Evolutionary conservation across 1,140 invertebrate genomes (phyloP).

Genomic region (Tribolium madens): DNA sequence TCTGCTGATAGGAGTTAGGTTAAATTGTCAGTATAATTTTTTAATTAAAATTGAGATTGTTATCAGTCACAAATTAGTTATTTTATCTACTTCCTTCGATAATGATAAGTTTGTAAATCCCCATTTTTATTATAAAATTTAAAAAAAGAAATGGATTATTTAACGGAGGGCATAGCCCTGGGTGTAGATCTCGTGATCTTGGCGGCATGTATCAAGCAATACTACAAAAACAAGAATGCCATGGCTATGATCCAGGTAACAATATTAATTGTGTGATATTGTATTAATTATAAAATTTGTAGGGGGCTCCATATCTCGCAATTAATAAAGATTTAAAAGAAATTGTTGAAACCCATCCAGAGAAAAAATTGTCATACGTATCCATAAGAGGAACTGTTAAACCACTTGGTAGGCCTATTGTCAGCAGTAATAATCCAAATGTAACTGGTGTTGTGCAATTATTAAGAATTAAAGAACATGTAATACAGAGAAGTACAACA

Average conservation of each 20-base stretch:
- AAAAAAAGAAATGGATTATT: slow-evolving; percentile 67
- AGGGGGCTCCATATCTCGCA: slow-evolving; percentile 76
- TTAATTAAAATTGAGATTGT: background rate
- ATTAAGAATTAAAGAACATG: slow-evolving; percentile 80
- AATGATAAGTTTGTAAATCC: slow-evolving; percentile 10
- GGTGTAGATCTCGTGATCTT: slow-evolving; percentile 79
- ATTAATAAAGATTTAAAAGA: slow-evolving; percentile 73
- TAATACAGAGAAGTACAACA: slow-evolving; percentile 77
- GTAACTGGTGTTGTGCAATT: slow-evolving; percentile 80
- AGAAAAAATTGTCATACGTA: slow-evolving; percentile 77
- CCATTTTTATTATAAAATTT: background rate
- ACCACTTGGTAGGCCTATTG: slow-evolving; percentile 78
- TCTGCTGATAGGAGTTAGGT: background rate
- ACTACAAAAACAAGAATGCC: slow-evolving; percentile 77
- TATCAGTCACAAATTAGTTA: background rate
- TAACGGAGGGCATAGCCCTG: slow-evolving; percentile 76
- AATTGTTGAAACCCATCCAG: slow-evolving; percentile 70
- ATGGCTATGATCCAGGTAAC: slow-evolving; percentile 75
- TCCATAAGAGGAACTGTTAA: slow-evolving; percentile 79
- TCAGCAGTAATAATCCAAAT: slow-evolving; percentile 75
- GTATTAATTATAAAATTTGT: slow-evolving; percentile 52
- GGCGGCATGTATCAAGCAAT: slow-evolving; percentile 76
- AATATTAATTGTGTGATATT: slow-evolving; percentile 43
- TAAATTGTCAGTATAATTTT: slow-evolving; percentile 17
- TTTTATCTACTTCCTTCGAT: background rate